These are phyloP conservation scores for Oscheius sp. DNA, from an alignment of 2,888 invertebrate species.

Conservation along the genomic window DNA sequence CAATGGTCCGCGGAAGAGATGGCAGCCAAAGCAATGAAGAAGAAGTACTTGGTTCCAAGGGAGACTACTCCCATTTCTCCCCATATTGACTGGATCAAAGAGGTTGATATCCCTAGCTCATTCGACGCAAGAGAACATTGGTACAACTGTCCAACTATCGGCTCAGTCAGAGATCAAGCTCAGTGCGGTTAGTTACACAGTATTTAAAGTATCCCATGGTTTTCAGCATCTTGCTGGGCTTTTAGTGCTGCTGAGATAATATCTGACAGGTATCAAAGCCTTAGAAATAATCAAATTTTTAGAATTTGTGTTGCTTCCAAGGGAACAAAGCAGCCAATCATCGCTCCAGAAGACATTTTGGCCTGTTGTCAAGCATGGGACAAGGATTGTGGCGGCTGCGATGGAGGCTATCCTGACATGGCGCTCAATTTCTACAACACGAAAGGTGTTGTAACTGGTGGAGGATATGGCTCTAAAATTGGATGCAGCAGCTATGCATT, in stretches of 20 bases:
- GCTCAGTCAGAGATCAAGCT: slow-evolving; percentile 12
- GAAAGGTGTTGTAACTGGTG: slow-evolving; percentile 86
- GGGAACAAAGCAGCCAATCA: slow-evolving; percentile 67
- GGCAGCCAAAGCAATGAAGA: background rate
- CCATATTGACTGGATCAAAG: background rate
- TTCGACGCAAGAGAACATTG: slow-evolving; percentile 8
- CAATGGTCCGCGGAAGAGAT: background rate
- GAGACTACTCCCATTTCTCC: background rate
- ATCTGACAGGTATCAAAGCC: background rate
- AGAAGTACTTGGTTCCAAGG: background rate
- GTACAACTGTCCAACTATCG: slow-evolving; percentile 18
- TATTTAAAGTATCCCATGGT: background rate
- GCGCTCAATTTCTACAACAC: slow-evolving; percentile 87
- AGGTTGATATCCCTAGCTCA: slow-evolving; percentile 2
- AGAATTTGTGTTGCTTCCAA: slow-evolving; percentile 31
- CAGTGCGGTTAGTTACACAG: background rate
- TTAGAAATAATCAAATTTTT: no score
- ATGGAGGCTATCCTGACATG: slow-evolving; percentile 80
- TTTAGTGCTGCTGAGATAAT: slow-evolving; percentile 8
- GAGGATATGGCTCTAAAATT: slow-evolving; percentile 73
- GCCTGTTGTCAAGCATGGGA: slow-evolving; percentile 59
- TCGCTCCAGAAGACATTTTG: slow-evolving; percentile 72
- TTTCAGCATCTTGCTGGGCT: slow-evolving; percentile 22
- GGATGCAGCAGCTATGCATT: slow-evolving; percentile 89
- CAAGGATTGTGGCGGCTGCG: slow-evolving; percentile 40